phyloP scores from a whole-genome alignment of 2,797 vertebrate species.

The Sebastiscus tertius region DNA sequence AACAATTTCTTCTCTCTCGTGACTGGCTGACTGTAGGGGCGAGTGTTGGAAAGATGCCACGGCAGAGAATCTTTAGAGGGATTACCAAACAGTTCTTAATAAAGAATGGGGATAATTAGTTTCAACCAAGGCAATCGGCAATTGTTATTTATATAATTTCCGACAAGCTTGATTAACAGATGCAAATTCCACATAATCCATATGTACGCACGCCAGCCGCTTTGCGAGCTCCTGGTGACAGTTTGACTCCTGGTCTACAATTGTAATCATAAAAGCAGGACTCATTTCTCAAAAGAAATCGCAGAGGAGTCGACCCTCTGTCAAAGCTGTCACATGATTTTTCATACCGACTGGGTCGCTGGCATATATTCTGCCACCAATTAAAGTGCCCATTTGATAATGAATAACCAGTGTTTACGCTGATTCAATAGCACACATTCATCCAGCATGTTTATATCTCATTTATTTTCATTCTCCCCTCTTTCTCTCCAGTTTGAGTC shows the following conservation, averaged over 20 bases:
- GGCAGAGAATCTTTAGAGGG: slow-evolving; percentile 48
- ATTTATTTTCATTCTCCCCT: slow-evolving; percentile 62
- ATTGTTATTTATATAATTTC: slow-evolving; percentile 71
- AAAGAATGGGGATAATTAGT: slow-evolving; percentile 68
- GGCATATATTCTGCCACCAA: slow-evolving; percentile 45
- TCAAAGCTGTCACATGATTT: slow-evolving; percentile 49
- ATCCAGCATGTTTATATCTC: slow-evolving; percentile 54
- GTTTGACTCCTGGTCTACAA: slow-evolving; percentile 39
- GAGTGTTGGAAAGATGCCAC: slow-evolving; percentile 41
- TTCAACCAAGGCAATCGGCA: slow-evolving; percentile 48
- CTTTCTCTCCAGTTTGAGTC: slow-evolving; percentile 53
- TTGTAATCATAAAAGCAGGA: slow-evolving; percentile 27
- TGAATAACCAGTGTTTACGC: slow-evolving; percentile 61
- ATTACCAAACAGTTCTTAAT: slow-evolving; percentile 61
- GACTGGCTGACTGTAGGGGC: slow-evolving; percentile 43
- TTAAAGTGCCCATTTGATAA: slow-evolving; percentile 63
- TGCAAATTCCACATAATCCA: slow-evolving; percentile 65
- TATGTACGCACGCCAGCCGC: slow-evolving; percentile 15
- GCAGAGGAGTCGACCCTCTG: slow-evolving; percentile 31
- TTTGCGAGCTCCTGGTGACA: slow-evolving; percentile 30
- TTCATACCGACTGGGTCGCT: slow-evolving; percentile 10
- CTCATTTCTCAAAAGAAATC: slow-evolving; percentile 48
- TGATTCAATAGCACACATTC: slow-evolving; percentile 52
- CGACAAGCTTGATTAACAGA: slow-evolving; percentile 63
- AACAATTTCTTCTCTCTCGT: slow-evolving; percentile 29